Evolutionary conservation across 2,797 vertebrate genomes (phyloP).

Genomic region (Delichon dasypus): DNA sequence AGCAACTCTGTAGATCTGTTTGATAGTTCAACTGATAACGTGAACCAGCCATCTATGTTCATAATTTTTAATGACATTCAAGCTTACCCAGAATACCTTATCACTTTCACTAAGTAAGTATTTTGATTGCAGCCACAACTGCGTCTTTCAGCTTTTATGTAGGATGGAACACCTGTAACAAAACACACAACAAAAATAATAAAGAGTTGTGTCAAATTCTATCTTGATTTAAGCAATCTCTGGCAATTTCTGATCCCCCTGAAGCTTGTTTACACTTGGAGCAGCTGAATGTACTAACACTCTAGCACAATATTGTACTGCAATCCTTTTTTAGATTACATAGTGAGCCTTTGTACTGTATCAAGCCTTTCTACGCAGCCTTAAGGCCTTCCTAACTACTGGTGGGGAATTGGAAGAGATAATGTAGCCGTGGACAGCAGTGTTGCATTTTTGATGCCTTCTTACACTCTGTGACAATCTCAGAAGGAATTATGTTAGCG

Average conservation of each 20-base stretch:
- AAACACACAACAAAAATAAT: not conserved
- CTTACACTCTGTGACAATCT: not conserved
- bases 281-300: not conserved
- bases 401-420: not conserved
- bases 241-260: not conserved
- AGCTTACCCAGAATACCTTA: slow-evolving; percentile 88
- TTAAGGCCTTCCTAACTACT: not conserved
- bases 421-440: rapidly evolving
- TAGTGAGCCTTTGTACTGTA: not conserved
- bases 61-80: slow-evolving; percentile 84
- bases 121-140: not conserved
- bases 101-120: slow-evolving; percentile 75
- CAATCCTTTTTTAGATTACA: rapidly evolving
- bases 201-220: not conserved
- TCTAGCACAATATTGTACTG: not conserved
- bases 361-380: not conserved
- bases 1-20: slow-evolving; percentile 44
- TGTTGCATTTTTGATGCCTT: not conserved
- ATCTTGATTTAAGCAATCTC: not conserved
- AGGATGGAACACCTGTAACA: not conserved
- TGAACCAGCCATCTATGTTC: slow-evolving; percentile 73
- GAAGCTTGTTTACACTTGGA: not conserved
- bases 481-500: not conserved
- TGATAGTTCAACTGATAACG: slow-evolving; percentile 80
- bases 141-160: not conserved